These are phyloP conservation scores for Drosophila differens DNA, from an alignment of 2,888 invertebrate genomes.

Conservation along the genomic window DNA sequence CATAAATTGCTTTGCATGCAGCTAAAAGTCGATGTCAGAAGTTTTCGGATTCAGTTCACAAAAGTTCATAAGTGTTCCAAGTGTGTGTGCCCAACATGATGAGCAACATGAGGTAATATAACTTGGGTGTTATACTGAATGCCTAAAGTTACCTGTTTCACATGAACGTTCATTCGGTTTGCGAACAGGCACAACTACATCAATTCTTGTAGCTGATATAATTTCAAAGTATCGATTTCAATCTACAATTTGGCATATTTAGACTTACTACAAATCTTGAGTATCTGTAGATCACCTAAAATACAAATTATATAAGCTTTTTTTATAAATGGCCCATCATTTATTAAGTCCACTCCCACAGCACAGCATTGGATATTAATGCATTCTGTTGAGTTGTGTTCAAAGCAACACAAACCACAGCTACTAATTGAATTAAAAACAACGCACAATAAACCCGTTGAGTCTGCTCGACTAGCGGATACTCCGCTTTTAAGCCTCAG, in stretches of 20 bases:
- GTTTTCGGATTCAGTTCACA: constrained; percentile 45
- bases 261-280: not conserved
- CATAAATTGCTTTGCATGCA: constrained; percentile 66
- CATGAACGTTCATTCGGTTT: constrained; percentile 13
- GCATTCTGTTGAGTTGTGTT: not conserved
- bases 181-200: constrained; percentile 2
- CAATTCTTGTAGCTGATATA: not conserved
- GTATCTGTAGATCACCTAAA: not conserved
- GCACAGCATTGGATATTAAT: constrained; percentile 2
- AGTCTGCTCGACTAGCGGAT: not conserved
- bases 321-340: not conserved
- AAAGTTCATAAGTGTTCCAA: constrained; percentile 33
- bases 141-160: constrained; percentile 26
- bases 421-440: constrained; percentile 27
- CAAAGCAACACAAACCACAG: constrained; percentile 13
- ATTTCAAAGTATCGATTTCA: not conserved
- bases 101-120: constrained; percentile 43
- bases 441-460: not conserved
- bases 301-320: not conserved
- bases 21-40: constrained; percentile 38
- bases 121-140: constrained; percentile 40
- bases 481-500: not conserved
- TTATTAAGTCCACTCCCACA: constrained; percentile 6
- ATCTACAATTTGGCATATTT: not conserved
- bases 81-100: constrained; percentile 41